These are phyloP conservation scores for Sphaerophoria rueppellii DNA, from an alignment of 2,888 invertebrate species.

Conservation along the genomic window DNA sequence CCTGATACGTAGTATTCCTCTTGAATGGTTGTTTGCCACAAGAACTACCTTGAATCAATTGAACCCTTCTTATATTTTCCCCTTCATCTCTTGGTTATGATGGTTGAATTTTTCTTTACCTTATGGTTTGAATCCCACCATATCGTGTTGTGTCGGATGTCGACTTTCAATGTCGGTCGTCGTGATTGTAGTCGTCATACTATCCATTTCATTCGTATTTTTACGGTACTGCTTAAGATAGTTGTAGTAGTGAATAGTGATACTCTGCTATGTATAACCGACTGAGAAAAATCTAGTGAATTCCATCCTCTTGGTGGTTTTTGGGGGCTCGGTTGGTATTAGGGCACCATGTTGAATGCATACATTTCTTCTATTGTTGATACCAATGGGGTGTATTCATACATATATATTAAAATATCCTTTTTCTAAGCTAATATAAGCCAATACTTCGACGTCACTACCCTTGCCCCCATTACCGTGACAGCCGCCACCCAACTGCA, in stretches of 20 bases:
- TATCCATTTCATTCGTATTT: constrained; percentile 46
- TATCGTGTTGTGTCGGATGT: background rate
- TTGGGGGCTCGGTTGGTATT: constrained; percentile 32
- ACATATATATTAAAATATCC: constrained; percentile 44
- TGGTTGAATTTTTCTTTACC: constrained; percentile 34
- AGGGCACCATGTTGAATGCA: constrained; percentile 33
- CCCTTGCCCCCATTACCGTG: background rate
- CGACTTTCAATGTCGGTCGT: background rate
- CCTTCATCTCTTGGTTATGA: constrained; percentile 35
- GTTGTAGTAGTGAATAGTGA: constrained; percentile 37
- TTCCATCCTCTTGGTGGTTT: constrained; percentile 64
- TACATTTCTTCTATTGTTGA: constrained; percentile 20
- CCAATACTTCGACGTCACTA: constrained; percentile 17
- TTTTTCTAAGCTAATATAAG: constrained; percentile 56
- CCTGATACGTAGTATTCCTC: background rate
- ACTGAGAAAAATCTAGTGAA: constrained; percentile 66
- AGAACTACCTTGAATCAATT: constrained; percentile 64
- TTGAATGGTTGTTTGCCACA: constrained; percentile 16
- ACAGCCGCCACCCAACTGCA: background rate
- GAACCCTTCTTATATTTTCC: constrained; percentile 62
- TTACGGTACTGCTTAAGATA: constrained; percentile 28
- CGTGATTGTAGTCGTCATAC: constrained; percentile 38
- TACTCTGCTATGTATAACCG: constrained; percentile 25
- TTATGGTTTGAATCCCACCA: constrained; percentile 42
- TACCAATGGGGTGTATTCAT: no score